A percentile compares a stretch with the other conserved stretches of the same genome.
phyloP scores from a whole-genome alignment of 2,797 vertebrate species.

The Oophaga sylvatica region DNA sequence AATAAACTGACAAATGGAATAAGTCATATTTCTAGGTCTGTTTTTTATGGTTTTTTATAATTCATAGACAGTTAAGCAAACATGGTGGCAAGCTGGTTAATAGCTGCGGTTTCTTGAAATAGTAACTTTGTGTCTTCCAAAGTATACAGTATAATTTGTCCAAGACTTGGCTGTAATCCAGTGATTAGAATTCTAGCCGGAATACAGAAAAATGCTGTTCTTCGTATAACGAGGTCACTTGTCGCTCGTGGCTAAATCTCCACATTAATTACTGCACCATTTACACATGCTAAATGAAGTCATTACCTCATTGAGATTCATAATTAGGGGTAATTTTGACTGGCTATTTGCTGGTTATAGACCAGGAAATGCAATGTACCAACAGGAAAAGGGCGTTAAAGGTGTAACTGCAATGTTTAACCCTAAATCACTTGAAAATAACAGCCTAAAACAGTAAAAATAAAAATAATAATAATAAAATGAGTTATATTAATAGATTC shows the following conservation, averaged over 20 bases:
- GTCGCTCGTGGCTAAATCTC: conserved; percentile 41
- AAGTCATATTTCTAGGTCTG: neutral
- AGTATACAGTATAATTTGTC: neutral
- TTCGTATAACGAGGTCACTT: conserved; percentile 47
- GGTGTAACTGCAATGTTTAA: neutral
- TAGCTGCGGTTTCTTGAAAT: neutral
- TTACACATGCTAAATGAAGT: conserved; percentile 51
- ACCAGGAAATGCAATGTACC: neutral
- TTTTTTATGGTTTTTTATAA: neutral
- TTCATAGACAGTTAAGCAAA: neutral
- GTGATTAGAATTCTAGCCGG: conserved; percentile 32
- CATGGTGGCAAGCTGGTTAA: neutral
- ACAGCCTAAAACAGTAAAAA: neutral
- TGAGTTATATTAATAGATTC: too few relatives aligned
- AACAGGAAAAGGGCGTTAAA: neutral
- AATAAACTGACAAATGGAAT: neutral
- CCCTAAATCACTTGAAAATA: neutral
- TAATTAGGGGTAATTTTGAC: conserved; percentile 41
- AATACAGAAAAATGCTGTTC: conserved; percentile 22
- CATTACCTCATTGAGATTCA: conserved; percentile 24
- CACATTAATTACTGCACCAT: conserved; percentile 55
- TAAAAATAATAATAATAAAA: too few relatives aligned
- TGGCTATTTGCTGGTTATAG: conserved; percentile 34
- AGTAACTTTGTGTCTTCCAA: neutral
- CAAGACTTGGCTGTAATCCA: neutral